These are phyloP conservation scores for Drosophila anomalipes DNA, from an alignment of 2,888 invertebrate genomes.

Conservation along the genomic window DNA sequence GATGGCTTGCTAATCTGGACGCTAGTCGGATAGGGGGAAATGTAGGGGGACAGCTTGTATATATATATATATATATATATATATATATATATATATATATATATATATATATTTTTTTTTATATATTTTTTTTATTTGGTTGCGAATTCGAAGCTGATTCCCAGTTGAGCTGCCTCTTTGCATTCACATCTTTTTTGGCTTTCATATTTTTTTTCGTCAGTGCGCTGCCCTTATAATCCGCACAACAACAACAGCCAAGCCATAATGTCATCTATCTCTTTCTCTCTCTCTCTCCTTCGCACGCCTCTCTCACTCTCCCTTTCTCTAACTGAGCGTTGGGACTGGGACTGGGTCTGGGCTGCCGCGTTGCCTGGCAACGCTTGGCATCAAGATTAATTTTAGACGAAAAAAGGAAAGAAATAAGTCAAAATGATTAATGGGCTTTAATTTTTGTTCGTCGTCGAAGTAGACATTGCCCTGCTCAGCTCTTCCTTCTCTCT, in stretches of 20 bases:
- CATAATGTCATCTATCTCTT: conserved; percentile 34
- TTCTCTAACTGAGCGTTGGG: conserved; percentile 24
- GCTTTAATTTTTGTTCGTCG: conserved; percentile 77
- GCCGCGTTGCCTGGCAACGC: conserved; percentile 73
- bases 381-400: conserved; percentile 84
- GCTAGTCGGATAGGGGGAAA: conserved; percentile 7
- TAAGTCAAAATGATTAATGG: conserved; percentile 85
- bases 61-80: background rate
- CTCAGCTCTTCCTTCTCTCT: conserved; percentile 28
- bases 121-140: conserved; percentile 22
- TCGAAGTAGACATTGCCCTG: conserved; percentile 51
- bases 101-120: no score
- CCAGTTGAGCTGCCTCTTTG: conserved; percentile 39
- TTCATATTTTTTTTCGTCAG: conserved; percentile 59
- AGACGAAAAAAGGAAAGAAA: conserved; percentile 83
- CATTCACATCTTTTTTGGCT: conserved; percentile 56
- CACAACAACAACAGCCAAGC: conserved; percentile 44
- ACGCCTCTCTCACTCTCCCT: conserved; percentile 4
- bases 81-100: conserved; percentile 3
- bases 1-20: conserved; percentile 56
- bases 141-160: conserved; percentile 53
- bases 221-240: conserved; percentile 74
- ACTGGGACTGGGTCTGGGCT: conserved; percentile 27
- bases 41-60: conserved; percentile 14
- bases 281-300: conserved; percentile 14